Evolutionary conservation across 2,888 invertebrate species (phyloP).

Genomic region (Apantesis nais): DNA sequence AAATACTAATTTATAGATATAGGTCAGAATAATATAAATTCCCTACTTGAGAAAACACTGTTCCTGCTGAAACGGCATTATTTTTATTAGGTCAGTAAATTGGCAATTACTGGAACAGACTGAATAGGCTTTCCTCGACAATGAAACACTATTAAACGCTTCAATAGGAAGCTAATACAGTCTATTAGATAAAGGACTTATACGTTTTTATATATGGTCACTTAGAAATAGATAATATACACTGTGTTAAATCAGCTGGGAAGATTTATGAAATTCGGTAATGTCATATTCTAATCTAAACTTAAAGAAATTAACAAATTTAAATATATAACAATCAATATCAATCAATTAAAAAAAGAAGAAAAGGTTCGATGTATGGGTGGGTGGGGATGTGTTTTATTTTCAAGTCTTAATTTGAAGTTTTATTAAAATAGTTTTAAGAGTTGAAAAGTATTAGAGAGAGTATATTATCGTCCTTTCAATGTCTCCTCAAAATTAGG

Average conservation of each 20-base stretch:
- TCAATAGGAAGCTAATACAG: background rate
- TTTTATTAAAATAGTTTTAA: no score
- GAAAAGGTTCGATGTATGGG: no score
- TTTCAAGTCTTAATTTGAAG: no score
- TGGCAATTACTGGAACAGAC: background rate
- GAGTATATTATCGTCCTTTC: no score
- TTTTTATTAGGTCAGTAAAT: slow-evolving; percentile 1
- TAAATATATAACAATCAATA: no score
- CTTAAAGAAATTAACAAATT: no score
- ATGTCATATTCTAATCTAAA: background rate
- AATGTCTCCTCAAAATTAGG: no score
- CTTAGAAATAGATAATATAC: background rate
- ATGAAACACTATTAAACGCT: background rate
- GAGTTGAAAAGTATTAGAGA: no score
- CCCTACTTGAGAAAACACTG: background rate
- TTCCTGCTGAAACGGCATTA: background rate
- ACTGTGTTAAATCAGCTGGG: background rate
- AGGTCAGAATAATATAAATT: slow-evolving; percentile 2
- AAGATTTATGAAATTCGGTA: background rate
- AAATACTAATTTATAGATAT: background rate
- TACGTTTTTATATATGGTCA: background rate
- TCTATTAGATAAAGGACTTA: background rate
- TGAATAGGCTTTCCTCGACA: background rate
- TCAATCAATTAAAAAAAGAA: no score
- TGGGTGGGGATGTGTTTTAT: no score